Evolutionary conservation across 2,113 vertebrate genomes (phyloP).

Genomic region (Lutjanus erythropterus): DNA sequence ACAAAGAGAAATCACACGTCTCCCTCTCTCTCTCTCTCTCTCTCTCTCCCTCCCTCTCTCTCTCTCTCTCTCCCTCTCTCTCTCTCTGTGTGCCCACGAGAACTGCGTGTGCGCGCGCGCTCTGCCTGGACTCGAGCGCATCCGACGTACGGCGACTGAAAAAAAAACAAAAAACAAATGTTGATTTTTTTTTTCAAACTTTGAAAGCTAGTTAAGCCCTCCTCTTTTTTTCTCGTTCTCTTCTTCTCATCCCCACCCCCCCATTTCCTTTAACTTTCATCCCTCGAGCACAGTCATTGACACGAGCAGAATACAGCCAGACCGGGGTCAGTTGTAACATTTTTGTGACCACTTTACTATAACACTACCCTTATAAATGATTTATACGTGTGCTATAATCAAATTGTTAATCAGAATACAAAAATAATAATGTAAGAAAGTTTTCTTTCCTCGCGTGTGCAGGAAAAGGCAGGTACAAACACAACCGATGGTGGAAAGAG

Average conservation of each 20-base stretch:
- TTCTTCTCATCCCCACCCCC: not conserved
- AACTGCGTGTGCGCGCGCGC: constrained; percentile 60
- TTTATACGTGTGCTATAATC: too few species aligned
- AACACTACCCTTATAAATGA: too few species aligned
- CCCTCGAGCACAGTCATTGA: too few species aligned
- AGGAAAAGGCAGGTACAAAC: too few species aligned
- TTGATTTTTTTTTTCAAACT: constrained; percentile 6
- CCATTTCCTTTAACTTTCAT: not conserved
- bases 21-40: constrained; percentile 36
- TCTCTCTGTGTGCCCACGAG: constrained; percentile 38
- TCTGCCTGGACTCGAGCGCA: constrained; percentile 49
- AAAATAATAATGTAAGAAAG: too few species aligned
- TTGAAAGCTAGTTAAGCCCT: not conserved
- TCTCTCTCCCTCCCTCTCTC: constrained; percentile 39
- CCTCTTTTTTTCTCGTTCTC: not conserved
- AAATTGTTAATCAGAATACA: too few species aligned
- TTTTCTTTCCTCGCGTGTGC: too few species aligned
- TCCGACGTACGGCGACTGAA: constrained; percentile 44
- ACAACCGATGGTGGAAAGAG: too few species aligned
- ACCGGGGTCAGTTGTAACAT: too few species aligned
- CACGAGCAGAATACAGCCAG: too few species aligned
- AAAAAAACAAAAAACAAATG: not conserved
- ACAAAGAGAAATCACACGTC: constrained; percentile 73
- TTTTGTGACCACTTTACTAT: too few species aligned
- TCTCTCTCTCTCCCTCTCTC: constrained; percentile 14